Conservation (phyloP, 2,797 vertebrate species). For the Balearica regulorum region DNA sequence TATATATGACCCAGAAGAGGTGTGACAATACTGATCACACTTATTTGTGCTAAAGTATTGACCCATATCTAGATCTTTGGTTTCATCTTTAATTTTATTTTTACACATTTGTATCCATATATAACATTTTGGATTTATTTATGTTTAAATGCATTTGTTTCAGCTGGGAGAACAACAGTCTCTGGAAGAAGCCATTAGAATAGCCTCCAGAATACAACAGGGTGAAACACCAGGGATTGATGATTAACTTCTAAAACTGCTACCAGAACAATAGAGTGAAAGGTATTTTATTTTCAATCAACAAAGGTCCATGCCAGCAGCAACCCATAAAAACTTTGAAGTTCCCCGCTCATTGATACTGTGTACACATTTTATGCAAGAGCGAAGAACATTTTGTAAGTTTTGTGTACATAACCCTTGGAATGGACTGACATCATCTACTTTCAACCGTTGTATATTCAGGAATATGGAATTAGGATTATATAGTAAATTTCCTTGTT, state of each 20-base stretch:
- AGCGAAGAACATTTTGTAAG: slow-evolving; percentile 73
- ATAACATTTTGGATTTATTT: not conserved
- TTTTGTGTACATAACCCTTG: slow-evolving; percentile 75
- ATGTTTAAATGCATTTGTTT: slow-evolving; percentile 36
- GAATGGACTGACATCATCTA: slow-evolving; percentile 67
- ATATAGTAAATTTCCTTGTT: slow-evolving; percentile 60
- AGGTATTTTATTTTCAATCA: slow-evolving; percentile 71
- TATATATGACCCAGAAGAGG: not conserved
- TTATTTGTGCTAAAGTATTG: not conserved
- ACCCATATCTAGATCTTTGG: not conserved
- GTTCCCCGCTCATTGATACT: slow-evolving; percentile 58
- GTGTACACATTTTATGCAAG: slow-evolving; percentile 75
- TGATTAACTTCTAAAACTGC: slow-evolving; percentile 79
- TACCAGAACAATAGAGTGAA: slow-evolving; percentile 58
- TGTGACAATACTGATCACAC: not conserved
- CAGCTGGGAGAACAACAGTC: slow-evolving; percentile 97
- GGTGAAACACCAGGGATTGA: slow-evolving; percentile 95
- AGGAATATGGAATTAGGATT: slow-evolving; percentile 71
- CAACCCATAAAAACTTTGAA: slow-evolving; percentile 55
- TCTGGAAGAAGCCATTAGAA: slow-evolving; percentile 98
- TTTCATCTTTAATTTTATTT: not conserved
- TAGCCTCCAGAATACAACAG: slow-evolving; percentile 98
- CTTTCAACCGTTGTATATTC: slow-evolving; percentile 67
- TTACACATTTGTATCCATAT: not conserved
- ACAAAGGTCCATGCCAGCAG: slow-evolving; percentile 63